These are phyloP conservation scores for Synanthedon vespiformis DNA, from an alignment of 2,888 invertebrate species.

Conservation along the genomic window DNA sequence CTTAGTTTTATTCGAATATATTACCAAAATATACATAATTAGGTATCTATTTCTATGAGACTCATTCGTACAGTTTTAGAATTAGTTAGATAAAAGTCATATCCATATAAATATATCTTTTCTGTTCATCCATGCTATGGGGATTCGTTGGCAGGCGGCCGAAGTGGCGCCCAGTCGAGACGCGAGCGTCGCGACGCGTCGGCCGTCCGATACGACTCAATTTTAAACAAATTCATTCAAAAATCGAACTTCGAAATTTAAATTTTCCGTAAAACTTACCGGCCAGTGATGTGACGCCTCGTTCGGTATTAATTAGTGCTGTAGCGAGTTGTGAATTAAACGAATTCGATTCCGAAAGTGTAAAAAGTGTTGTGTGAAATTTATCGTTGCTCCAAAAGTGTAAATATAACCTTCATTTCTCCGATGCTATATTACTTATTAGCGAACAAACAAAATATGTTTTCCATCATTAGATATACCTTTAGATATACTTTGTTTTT, in stretches of 20 bases:
- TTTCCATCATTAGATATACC: neutral
- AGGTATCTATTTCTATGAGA: neutral
- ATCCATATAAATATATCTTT: constrained; percentile 48
- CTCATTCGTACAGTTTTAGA: too few species aligned
- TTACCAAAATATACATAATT: neutral
- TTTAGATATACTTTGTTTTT: neutral
- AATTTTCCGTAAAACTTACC: constrained; percentile 7
- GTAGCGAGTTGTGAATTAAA: constrained; percentile 2
- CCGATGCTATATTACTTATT: too few species aligned
- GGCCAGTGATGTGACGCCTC: constrained; percentile 6
- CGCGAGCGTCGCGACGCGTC: constrained; percentile 48
- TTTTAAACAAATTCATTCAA: constrained; percentile 26
- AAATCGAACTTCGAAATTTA: constrained; percentile 20
- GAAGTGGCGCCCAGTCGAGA: constrained; percentile 50
- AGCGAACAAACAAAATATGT: too few species aligned
- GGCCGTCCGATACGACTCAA: constrained; percentile 34
- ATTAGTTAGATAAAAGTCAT: constrained; percentile 29
- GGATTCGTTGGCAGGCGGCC: constrained; percentile 59
- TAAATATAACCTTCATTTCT: too few species aligned
- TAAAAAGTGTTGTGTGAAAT: constrained; percentile 12
- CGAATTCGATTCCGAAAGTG: constrained; percentile 20
- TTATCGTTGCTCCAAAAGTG: too few species aligned
- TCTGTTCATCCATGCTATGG: constrained; percentile 43
- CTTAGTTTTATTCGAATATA: too few species aligned
- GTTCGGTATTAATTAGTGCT: neutral